Conservation (phyloP, 2,888 invertebrate genomes). For the Drosophila atripex region DNA sequence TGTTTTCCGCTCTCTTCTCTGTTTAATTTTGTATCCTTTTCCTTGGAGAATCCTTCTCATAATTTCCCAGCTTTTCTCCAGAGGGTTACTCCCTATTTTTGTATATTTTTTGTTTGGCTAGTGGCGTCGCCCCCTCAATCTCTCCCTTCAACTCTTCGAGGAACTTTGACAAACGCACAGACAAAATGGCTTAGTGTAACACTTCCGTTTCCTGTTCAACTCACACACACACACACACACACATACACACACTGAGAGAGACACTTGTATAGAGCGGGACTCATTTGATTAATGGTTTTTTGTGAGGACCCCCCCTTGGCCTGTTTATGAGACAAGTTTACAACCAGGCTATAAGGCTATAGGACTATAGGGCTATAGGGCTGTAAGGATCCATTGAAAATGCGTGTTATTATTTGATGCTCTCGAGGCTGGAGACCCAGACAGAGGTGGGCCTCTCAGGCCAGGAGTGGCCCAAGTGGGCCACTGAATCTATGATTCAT, state of each 20-base stretch:
- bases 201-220: slow-evolving; percentile 66
- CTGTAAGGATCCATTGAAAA: slow-evolving; percentile 49
- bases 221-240: slow-evolving; percentile 11
- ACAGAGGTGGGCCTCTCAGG: background rate
- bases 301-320: slow-evolving; percentile 32
- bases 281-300: slow-evolving; percentile 74
- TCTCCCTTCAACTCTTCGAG: background rate
- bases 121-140: background rate
- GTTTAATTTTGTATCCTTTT: background rate
- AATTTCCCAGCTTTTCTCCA: slow-evolving; percentile 10
- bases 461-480: slow-evolving; percentile 10
- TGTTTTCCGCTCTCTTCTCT: background rate
- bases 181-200: slow-evolving; percentile 72
- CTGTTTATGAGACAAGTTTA: slow-evolving; percentile 67
- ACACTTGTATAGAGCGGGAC: slow-evolving; percentile 8
- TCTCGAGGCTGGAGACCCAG: slow-evolving; percentile 7
- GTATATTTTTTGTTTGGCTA: background rate
- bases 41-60: background rate
- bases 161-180: slow-evolving; percentile 57
- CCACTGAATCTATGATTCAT: slow-evolving; percentile 50
- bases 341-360: slow-evolving; percentile 33
- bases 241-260: too few species aligned
- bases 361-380: background rate
- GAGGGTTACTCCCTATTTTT: slow-evolving; percentile 2
- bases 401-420: slow-evolving; percentile 58